These are phyloP conservation scores for Phengaris alcon DNA, from an alignment of 2,888 invertebrate genomes.

Conservation along the genomic window DNA sequence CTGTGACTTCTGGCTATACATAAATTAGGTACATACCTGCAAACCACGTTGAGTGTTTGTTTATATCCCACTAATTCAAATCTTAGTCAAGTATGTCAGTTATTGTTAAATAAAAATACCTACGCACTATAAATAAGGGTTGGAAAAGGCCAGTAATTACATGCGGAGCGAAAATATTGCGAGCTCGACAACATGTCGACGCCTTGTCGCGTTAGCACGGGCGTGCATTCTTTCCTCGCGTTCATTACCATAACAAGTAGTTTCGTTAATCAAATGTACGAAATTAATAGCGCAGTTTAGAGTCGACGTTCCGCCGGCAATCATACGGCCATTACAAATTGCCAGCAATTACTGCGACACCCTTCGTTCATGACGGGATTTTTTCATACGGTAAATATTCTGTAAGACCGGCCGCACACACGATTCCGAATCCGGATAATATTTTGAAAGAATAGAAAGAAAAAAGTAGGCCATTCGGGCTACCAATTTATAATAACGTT, in stretches of 20 bases:
- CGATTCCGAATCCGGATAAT: background rate
- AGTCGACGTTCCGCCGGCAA: conserved; percentile 72
- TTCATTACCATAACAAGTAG: conserved; percentile 79
- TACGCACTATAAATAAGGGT: conserved; percentile 50
- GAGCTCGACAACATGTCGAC: conserved; percentile 72
- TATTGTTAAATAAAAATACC: conserved; percentile 34
- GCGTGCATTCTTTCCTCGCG: conserved; percentile 74
- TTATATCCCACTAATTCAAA: background rate
- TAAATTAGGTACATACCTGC: background rate
- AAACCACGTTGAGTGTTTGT: background rate
- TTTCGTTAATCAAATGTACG: conserved; percentile 79
- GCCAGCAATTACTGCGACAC: conserved; percentile 70
- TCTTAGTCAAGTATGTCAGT: background rate
- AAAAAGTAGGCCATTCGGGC: too few species aligned
- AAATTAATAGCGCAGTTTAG: conserved; percentile 78
- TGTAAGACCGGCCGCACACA: background rate
- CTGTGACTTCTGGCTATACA: background rate
- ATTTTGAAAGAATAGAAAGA: background rate
- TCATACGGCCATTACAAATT: conserved; percentile 77
- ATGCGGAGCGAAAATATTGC: conserved; percentile 68
- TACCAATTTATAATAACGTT: too few species aligned
- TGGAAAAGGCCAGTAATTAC: conserved; percentile 61
- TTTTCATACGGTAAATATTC: conserved; percentile 50
- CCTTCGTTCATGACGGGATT: conserved; percentile 55
- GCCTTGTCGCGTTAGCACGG: conserved; percentile 63